Conservation (phyloP, 2,888 invertebrate species). For the Steromphala cineraria region DNA sequence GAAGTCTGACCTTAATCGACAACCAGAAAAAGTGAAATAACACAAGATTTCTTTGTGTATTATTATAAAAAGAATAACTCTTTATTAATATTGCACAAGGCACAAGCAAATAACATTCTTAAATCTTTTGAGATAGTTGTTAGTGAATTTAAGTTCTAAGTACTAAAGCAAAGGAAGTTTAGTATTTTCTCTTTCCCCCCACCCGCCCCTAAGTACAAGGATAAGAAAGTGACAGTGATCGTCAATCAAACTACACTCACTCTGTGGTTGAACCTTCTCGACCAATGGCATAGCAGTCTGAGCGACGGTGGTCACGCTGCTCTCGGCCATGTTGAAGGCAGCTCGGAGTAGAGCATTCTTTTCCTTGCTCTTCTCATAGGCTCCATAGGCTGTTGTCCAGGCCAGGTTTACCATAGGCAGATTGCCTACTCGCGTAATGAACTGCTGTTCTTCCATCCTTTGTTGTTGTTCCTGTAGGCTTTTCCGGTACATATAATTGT, state of each 20-base stretch:
- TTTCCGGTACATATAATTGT: slow-evolving; percentile 51
- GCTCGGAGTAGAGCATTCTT: slow-evolving; percentile 65
- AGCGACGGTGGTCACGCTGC: slow-evolving; percentile 83
- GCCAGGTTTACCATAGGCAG: slow-evolving; percentile 90
- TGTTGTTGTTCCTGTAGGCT: slow-evolving; percentile 47
- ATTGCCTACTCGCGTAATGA: slow-evolving; percentile 84
- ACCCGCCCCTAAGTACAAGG: no score
- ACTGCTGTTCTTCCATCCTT: slow-evolving; percentile 68
- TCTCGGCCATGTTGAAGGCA: slow-evolving; percentile 74
- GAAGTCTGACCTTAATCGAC: no score
- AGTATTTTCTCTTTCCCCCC: no score
- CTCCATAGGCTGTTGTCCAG: slow-evolving; percentile 83
- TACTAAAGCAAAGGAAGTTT: no score
- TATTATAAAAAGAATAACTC: no score
- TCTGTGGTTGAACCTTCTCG: slow-evolving; percentile 83
- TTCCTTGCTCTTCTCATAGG: slow-evolving; percentile 86
- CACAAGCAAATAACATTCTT: no score
- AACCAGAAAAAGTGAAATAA: no score
- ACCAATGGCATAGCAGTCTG: slow-evolving; percentile 86
- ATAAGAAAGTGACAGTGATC: no score
- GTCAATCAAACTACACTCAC: slow-evolving; percentile 54
- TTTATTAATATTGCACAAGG: no score
- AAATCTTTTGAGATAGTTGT: no score
- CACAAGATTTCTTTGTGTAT: no score
- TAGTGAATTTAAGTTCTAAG: no score